Percentiles rank a stretch among this genome's conserved stretches.
Conservation (phyloP, 1,140 invertebrate genomes). For the Drosophila tsacasi region DNA sequence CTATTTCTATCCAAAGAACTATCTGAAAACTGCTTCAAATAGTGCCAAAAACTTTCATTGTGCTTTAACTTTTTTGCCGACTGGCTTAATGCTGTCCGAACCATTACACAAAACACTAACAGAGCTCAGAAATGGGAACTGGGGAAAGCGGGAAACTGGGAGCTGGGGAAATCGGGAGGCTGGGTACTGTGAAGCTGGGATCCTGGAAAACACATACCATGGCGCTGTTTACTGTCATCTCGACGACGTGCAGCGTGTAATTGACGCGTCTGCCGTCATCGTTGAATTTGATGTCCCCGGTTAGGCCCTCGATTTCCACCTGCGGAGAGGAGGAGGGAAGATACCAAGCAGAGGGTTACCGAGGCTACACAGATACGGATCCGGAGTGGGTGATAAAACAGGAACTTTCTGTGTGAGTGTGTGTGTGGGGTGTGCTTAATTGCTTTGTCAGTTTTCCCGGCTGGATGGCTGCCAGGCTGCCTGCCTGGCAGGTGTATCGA, state of each 20-base stretch:
- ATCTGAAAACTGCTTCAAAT: conserved; percentile 2
- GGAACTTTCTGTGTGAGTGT: conserved; percentile 1
- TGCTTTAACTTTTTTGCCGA: conserved; percentile 24
- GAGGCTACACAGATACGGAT: conserved; percentile 2
- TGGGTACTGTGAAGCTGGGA: not conserved
- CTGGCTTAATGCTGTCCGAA: conserved; percentile 12
- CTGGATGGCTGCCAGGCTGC: conserved; percentile 7
- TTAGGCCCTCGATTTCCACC: conserved; percentile 96
- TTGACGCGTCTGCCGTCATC: conserved; percentile 94
- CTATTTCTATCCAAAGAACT: not conserved
- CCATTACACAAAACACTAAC: conserved; percentile 29
- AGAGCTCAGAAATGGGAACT: not conserved
- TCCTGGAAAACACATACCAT: conserved; percentile 59
- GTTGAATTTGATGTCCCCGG: conserved; percentile 95
- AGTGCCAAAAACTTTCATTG: conserved; percentile 1
- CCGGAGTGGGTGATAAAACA: conserved; percentile 20
- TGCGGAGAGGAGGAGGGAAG: conserved; percentile 83
- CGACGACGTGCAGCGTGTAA: conserved; percentile 96
- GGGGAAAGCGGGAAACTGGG: not conserved
- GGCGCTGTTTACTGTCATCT: conserved; percentile 90
- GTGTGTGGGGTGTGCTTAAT: conserved; percentile 59
- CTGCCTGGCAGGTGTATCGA: conserved; percentile 39
- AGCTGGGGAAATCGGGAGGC: not conserved
- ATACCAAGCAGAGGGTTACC: conserved; percentile 4
- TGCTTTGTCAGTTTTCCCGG: conserved; percentile 67